Evolutionary conservation across 2,113 vertebrate species (phyloP).

Genomic region (Ginglymostoma cirratum): DNA sequence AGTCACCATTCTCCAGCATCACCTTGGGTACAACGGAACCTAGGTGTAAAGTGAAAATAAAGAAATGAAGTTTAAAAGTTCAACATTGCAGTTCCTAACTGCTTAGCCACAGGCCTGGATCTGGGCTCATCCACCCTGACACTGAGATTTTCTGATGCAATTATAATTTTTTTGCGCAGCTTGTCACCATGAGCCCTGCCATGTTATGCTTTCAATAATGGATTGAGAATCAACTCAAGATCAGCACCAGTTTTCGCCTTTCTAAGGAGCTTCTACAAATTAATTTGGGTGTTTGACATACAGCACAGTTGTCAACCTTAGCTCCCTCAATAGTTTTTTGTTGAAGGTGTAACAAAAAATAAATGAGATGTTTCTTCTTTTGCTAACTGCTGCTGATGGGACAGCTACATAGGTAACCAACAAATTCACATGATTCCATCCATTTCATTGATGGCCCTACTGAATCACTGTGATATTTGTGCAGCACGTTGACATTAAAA

Average conservation of each 20-base stretch:
- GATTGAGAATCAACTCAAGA: neutral
- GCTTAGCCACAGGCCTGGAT: too few species aligned
- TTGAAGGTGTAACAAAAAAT: neutral
- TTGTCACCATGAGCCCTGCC: too few species aligned
- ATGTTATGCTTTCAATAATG: neutral
- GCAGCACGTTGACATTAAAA: neutral
- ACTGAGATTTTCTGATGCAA: neutral
- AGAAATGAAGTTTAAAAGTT: too few species aligned
- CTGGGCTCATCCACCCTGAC: too few species aligned
- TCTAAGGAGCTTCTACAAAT: neutral
- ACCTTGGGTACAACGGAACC: too few species aligned
- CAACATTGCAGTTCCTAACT: too few species aligned
- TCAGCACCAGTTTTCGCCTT: neutral
- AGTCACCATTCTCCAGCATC: too few species aligned
- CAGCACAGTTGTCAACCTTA: neutral
- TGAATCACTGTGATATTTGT: neutral
- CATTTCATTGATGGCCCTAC: neutral
- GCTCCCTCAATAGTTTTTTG: neutral
- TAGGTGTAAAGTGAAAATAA: too few species aligned
- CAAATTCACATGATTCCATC: neutral
- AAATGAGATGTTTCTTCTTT: slow-evolving; percentile 41
- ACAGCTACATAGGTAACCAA: slow-evolving; percentile 54
- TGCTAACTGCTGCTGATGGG: slow-evolving; percentile 48
- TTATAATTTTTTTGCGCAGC: neutral
- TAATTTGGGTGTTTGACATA: too few species aligned